Percentiles rank a stretch among this genome's conserved stretches.
These are phyloP conservation scores for Mus minutoides DNA, from an alignment of 2,797 vertebrate species.

Conservation along the genomic window DNA sequence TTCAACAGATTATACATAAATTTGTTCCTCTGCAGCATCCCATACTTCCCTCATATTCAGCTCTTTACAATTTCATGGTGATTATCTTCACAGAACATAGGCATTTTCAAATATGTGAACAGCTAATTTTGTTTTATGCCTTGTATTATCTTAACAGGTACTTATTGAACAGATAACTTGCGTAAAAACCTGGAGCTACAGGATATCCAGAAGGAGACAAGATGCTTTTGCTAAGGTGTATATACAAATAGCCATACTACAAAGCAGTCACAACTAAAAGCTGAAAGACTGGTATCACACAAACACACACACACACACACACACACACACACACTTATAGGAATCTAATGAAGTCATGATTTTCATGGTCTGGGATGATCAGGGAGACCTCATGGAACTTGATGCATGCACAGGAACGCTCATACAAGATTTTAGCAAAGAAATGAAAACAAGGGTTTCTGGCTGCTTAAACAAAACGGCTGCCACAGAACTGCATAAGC, in stretches of 20 bases:
- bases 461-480: neutral
- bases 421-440: neutral
- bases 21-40: constrained; percentile 16
- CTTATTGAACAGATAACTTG: constrained; percentile 35
- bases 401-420: neutral
- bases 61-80: constrained; percentile 60
- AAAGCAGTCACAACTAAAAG: neutral
- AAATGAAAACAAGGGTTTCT: neutral
- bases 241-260: neutral
- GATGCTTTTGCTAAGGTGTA: neutral
- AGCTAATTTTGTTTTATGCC: constrained; percentile 68
- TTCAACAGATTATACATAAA: constrained; percentile 52
- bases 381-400: neutral
- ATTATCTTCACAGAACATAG: constrained; percentile 60
- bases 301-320: neutral
- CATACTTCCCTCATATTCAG: constrained; percentile 49
- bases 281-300: neutral
- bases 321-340: neutral
- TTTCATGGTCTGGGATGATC: neutral
- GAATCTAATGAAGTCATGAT: neutral
- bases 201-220: neutral
- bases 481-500: neutral
- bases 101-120: constrained; percentile 57
- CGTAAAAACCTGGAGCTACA: neutral
- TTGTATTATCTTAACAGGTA: constrained; percentile 52